Conservation (phyloP, 1,140 invertebrate species). For the Akabosia matsudoensis region DNA sequence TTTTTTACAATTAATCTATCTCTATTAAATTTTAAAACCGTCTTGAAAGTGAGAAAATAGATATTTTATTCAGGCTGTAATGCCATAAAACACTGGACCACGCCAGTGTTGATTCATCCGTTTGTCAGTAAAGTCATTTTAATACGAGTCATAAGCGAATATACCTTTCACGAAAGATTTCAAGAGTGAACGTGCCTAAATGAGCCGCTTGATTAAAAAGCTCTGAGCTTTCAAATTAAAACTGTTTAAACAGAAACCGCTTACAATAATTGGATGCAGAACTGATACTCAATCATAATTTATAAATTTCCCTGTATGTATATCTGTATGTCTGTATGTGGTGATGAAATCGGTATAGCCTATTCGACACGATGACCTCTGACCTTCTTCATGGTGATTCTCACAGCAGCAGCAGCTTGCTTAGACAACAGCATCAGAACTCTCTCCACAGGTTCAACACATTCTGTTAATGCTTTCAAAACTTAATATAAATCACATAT, state of each 20-base stretch:
- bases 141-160: background rate
- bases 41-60: too few species aligned
- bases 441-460: background rate
- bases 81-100: too few species aligned
- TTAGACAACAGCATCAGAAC: constrained; percentile 1
- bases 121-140: background rate
- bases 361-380: constrained; percentile 18
- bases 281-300: background rate
- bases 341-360: background rate
- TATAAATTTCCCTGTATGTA: background rate
- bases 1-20: background rate
- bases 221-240: background rate
- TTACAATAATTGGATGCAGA: background rate
- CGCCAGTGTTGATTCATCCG: too few species aligned
- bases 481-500: background rate
- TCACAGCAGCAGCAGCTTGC: constrained; percentile 21
- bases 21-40: too few species aligned
- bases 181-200: too few species aligned
- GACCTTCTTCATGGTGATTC: constrained; percentile 18
- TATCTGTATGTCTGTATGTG: background rate
- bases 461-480: constrained; percentile 12
- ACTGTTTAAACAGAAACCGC: background rate
- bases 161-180: background rate
- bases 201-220: background rate
- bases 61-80: too few species aligned